Base-by-base conservation (phyloP, 2,797 vertebrate genomes). In the Spinus olivaceus region DNA sequence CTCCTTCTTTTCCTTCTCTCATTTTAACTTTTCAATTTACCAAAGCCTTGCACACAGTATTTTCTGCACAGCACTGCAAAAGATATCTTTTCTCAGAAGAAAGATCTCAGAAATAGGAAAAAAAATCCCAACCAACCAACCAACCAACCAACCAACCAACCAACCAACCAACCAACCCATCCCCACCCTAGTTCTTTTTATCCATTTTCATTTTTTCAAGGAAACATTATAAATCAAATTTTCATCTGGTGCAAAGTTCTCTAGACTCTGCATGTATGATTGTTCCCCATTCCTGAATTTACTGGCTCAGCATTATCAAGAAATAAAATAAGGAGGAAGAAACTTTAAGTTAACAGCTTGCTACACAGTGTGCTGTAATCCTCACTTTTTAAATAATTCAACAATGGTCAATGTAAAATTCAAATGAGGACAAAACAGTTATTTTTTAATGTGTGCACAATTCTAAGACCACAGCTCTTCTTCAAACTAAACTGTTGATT, bases 81-180 rank as follows among this genome's bases (percentile, higher is more conserved):
- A 23, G 4, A 23, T 46, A 6, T 3, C 28, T 63, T 37, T 61
- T 14, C 18, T 9, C 1, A 4, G 28, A 63, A 37, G 18, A 18
- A 53, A n/a, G 8, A 15, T 15, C 47, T 37, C 57, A 71, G 23
- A 44, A 44, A 61, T 51, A 11, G 13, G 9, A 20, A 60, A 7
- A 19, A 21, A 60, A 13, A 19, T 12, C 21, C 1, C 54, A 56
- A 56, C 22, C 24, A 17, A 17, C 19, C 39, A 19, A 22, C 8
- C 4, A 30, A 28, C 8, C 22, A 21, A 27, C 23, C 9, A 30
- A 54, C 1, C 5, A 39, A 46, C 1, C 21, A 35, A 57, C 4
- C 23, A 41, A 41, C 39, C 15, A 41, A 41, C 13, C 4, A 42
- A 22, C 10, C 5, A 33, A n/a, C 2, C 2, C 6, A 12, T 0